Percentiles rank a stretch among this genome's conserved stretches.
phyloP scores from a whole-genome alignment of 1,140 invertebrate species.

The Steinernema feltiae region DNA sequence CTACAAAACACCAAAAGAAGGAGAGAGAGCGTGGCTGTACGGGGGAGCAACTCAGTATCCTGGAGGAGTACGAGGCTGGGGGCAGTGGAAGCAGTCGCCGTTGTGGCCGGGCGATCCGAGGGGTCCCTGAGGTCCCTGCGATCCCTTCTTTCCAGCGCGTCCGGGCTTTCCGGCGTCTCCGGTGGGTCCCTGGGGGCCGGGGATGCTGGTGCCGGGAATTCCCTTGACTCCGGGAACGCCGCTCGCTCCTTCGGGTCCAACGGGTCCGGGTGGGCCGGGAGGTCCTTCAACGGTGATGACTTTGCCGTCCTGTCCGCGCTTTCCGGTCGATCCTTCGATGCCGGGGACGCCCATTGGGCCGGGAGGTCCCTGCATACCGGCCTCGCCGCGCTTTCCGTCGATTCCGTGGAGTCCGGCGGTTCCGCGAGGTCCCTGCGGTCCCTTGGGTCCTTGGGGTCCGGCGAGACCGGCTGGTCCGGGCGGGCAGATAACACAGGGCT shows the following conservation, averaged over 20 bases:
- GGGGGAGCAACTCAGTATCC: conserved; percentile 28
- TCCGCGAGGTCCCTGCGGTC: conserved; percentile 40
- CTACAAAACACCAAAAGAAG: background rate
- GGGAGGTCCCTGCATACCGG: conserved; percentile 38
- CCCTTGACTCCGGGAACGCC: conserved; percentile 38
- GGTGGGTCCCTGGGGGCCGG: conserved; percentile 32
- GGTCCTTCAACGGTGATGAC: conserved; percentile 36
- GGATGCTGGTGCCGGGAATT: conserved; percentile 28
- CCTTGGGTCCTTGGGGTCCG: conserved; percentile 37
- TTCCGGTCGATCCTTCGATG: conserved; percentile 32
- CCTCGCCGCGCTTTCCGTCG: conserved; percentile 36
- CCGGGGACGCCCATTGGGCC: conserved; percentile 35
- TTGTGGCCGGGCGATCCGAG: conserved; percentile 27
- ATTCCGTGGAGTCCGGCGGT: conserved; percentile 34
- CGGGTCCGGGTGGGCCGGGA: conserved; percentile 31
- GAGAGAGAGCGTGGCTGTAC: background rate
- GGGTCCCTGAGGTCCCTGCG: conserved; percentile 25
- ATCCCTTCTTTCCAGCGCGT: conserved; percentile 30
- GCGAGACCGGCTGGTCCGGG: conserved; percentile 35
- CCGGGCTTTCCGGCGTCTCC: conserved; percentile 34
- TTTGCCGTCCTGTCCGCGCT: conserved; percentile 36
- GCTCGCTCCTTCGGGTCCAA: conserved; percentile 32
- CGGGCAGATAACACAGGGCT: conserved; percentile 43
- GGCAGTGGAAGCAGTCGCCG: conserved; percentile 37
- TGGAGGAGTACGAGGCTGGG: conserved; percentile 32